Evolutionary conservation across 2,113 vertebrate species (phyloP), one percentile per base, ranked within the genome.

Genomic region (Sylvia atricapilla): DNA sequence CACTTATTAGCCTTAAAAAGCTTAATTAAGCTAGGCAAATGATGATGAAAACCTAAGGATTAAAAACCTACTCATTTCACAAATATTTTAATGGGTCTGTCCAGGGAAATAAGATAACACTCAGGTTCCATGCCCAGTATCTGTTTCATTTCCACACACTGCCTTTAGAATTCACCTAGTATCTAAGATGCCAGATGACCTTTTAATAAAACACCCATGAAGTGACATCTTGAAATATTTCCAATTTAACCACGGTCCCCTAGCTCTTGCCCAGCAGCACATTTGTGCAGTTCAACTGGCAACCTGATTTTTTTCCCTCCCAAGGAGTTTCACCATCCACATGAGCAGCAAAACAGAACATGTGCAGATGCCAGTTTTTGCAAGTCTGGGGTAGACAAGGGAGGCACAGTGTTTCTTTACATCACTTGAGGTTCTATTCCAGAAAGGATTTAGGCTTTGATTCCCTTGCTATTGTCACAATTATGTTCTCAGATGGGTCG

Each of bases 151-250:
- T 69, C 73, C 76, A 84, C 7, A 4, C 21, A 28, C 6, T n/a
- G 35, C 27, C 35, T 75, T 56, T 56, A 93, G 44, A 91, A 93
- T 75, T 50, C 39, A 82, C 39, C 24, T 37, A 8, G 62, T 89
- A 55, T 87, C 55, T 75, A 87, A 74, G 39, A 39, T 50, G 41
- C 15, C 53, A 44, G 24, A 20, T 59, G 64, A 63, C 19, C 66
- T 87, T 82, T 82, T 52, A 59, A 72, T 63, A 89, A 78, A 89
- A 70, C 39, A 91, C 9, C 60, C 74, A 9, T 14, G 31, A 89
- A 60, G 10, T 24, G 30, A 27, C 3, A 64, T 89, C 84, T 89
- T 5, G 18, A 81, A 63, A 75, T 56, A 84, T 52, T 91, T 56
- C 43, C 55, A 13, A 30, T 13, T 66, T 81, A 67, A 70, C 35